These are phyloP conservation scores for Leucoraja ocellata DNA, from an alignment of 2,797 vertebrate species.

Conservation along the genomic window DNA sequence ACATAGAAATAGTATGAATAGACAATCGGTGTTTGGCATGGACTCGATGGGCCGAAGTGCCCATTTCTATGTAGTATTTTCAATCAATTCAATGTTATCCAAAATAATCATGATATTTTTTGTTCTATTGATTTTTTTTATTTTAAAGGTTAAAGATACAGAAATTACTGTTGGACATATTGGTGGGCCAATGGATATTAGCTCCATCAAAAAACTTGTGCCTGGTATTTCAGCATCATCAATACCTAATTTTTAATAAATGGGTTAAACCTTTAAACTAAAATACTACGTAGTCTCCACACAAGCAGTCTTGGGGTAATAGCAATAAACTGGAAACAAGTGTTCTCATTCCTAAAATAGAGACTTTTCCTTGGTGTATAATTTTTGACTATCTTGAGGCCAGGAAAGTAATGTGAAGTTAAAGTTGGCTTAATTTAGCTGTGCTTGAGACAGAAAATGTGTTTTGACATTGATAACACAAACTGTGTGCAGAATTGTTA, in stretches of 20 bases:
- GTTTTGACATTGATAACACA: not conserved
- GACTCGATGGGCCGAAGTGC: too few relatives aligned
- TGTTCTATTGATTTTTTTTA: not conserved
- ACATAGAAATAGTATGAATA: too few relatives aligned
- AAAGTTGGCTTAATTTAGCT: not conserved
- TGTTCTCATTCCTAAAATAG: not conserved
- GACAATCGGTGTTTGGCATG: too few relatives aligned
- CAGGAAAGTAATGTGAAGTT: not conserved
- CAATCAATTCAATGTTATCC: too few relatives aligned
- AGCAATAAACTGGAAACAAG: not conserved
- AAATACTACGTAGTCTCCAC: not conserved
- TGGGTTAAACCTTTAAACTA: not conserved
- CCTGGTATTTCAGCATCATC: too few relatives aligned
- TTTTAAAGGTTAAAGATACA: not conserved
- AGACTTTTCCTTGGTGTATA: too few relatives aligned
- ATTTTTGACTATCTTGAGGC: not conserved
- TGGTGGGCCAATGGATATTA: not conserved
- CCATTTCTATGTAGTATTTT: too few relatives aligned
- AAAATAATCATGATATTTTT: not conserved
- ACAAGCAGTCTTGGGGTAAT: not conserved
- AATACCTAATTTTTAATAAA: not conserved
- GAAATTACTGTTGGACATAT: not conserved
- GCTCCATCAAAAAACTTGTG: not conserved
- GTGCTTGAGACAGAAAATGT: not conserved
- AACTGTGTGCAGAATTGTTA: not conserved